These are phyloP conservation scores for Ianthella basta DNA, from an alignment of 37 sponge, comb jelly and placozoan species.

Conservation along the genomic window DNA sequence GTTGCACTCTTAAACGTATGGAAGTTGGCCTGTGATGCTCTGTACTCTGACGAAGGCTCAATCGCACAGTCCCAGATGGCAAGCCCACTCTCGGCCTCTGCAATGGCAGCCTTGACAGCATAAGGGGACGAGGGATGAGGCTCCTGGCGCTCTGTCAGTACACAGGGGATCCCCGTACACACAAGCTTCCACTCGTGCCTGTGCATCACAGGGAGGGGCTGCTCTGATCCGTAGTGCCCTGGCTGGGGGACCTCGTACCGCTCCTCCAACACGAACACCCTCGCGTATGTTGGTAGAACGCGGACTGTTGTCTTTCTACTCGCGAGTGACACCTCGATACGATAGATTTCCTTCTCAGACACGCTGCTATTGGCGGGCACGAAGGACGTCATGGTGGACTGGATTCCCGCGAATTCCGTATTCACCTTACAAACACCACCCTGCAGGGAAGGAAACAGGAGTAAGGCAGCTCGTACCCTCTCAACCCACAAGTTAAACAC, in stretches of 20 bases:
- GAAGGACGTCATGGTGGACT: neutral
- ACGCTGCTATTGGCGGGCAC: constrained; percentile 1
- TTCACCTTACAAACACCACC: too few species aligned
- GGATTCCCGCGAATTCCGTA: too few species aligned
- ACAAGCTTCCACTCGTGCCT: constrained; percentile 61
- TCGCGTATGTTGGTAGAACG: constrained; percentile 63
- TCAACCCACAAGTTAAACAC: too few species aligned
- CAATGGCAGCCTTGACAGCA: constrained; percentile 39
- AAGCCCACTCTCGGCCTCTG: constrained; percentile 38
- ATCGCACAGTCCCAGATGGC: constrained; percentile 68
- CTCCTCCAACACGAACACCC: constrained; percentile 62
- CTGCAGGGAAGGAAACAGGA: too few species aligned
- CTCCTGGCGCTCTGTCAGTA: constrained; percentile 40
- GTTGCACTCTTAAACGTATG: constrained; percentile 54
- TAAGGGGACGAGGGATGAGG: constrained; percentile 46
- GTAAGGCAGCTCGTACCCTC: too few species aligned
- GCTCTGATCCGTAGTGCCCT: neutral
- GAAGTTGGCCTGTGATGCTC: constrained; percentile 68
- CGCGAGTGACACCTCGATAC: constrained; percentile 83
- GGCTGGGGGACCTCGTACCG: neutral
- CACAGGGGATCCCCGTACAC: constrained; percentile 72
- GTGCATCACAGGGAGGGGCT: neutral
- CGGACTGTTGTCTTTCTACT: constrained; percentile 69
- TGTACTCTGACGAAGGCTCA: constrained; percentile 42
- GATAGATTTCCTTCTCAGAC: constrained; percentile 58